These are phyloP conservation scores for Opisthograptis luteolata DNA, from an alignment of 2,888 invertebrate species.

Conservation along the genomic window DNA sequence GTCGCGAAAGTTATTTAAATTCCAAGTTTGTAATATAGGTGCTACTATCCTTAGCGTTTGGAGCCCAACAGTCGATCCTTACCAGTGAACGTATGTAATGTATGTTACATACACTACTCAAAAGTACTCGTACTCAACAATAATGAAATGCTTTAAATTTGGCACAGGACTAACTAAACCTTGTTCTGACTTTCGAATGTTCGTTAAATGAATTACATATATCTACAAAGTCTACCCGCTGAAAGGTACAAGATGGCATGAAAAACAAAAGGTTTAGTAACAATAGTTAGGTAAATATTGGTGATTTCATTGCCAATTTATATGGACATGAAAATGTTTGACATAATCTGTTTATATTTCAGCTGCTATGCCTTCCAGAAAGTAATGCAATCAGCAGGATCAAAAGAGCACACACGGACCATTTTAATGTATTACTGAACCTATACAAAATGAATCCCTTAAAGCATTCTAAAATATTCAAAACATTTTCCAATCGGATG, in stretches of 20 bases:
- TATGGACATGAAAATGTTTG: no score
- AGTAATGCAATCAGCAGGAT: slow-evolving; percentile 1
- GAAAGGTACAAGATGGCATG: no score
- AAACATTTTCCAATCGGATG: slow-evolving; percentile 56
- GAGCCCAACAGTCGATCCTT: neutral
- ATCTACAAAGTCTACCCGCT: no score
- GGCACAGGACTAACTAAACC: no score
- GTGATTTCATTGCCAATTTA: neutral
- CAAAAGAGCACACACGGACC: slow-evolving; percentile 40
- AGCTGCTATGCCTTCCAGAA: slow-evolving; percentile 4
- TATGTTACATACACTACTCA: no score
- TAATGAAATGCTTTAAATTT: no score
- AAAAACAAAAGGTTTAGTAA: no score
- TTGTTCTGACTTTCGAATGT: no score
- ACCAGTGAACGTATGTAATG: no score
- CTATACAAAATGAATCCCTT: slow-evolving; percentile 70
- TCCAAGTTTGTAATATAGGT: neutral
- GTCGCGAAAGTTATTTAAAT: slow-evolving; percentile 30
- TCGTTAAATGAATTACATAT: no score
- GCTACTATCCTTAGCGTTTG: neutral
- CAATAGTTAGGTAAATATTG: neutral
- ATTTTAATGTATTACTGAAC: slow-evolving; percentile 61
- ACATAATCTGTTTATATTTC: slow-evolving; percentile 16
- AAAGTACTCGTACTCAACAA: no score
- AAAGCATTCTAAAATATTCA: slow-evolving; percentile 58